These are phyloP conservation scores for Pseudocheirus occidentalis DNA, from an alignment of 2,797 vertebrate species.

Conservation along the genomic window DNA sequence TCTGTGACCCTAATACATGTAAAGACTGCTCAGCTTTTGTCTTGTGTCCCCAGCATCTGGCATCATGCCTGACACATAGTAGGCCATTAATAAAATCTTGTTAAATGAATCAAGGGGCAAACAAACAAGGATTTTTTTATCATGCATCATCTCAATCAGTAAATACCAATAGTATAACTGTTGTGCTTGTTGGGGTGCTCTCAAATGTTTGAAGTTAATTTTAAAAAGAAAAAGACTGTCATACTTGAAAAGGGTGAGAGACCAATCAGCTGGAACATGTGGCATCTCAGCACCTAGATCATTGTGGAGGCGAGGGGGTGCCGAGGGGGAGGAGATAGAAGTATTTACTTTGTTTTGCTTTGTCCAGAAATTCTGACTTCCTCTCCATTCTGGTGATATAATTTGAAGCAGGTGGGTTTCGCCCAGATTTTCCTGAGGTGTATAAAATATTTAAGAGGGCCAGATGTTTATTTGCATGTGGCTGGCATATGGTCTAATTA, in stretches of 20 bases:
- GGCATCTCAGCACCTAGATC: neutral
- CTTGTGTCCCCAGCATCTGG: neutral
- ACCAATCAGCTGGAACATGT: neutral
- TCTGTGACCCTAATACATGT: neutral
- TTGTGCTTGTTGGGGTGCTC: neutral
- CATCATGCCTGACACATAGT: neutral
- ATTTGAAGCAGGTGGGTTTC: neutral
- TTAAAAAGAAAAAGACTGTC: neutral
- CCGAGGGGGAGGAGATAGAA: neutral
- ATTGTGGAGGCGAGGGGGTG: neutral
- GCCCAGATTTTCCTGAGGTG: neutral
- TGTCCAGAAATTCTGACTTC: neutral
- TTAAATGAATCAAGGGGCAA: neutral
- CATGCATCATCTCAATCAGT: neutral
- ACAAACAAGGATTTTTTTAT: neutral
- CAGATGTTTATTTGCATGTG: slow-evolving; percentile 1
- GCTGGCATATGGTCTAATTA: neutral
- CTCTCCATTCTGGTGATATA: neutral
- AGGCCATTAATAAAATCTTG: neutral
- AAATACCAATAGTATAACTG: neutral
- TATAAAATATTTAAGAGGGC: neutral
- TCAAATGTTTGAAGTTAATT: neutral
- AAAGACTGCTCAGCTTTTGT: neutral
- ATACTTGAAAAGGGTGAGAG: neutral
- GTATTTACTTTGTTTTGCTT: neutral